Evolutionary conservation across 2,888 invertebrate genomes (phyloP).

Genomic region (Gnatocerus cornutus): DNA sequence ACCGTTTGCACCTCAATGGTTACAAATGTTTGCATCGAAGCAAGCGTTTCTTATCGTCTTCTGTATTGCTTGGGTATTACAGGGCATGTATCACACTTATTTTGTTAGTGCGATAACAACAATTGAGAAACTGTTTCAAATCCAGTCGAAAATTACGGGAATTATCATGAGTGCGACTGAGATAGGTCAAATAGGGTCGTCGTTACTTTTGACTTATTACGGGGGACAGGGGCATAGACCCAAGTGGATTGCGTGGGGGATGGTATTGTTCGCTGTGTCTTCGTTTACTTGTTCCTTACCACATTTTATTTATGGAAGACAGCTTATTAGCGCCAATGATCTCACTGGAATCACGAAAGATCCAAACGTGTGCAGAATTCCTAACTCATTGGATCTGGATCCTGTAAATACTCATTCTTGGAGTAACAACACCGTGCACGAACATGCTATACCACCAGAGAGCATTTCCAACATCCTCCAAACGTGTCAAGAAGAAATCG

Average conservation of each 20-base stretch:
- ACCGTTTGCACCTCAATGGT: constrained; percentile 83
- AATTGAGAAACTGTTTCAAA: constrained; percentile 92
- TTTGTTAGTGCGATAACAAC: constrained; percentile 96
- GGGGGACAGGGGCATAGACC: constrained; percentile 94
- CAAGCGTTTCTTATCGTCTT: constrained; percentile 92
- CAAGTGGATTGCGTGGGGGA: constrained; percentile 94
- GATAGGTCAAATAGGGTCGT: constrained; percentile 94
- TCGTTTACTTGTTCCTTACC: constrained; percentile 91
- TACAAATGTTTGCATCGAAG: constrained; percentile 88
- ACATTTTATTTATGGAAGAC: constrained; percentile 88
- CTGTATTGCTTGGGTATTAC: constrained; percentile 88
- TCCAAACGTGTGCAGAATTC: constrained; percentile 69
- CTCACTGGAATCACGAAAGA: constrained; percentile 68
- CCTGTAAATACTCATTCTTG: constrained; percentile 32
- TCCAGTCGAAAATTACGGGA: constrained; percentile 93
- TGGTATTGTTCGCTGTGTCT: constrained; percentile 90
- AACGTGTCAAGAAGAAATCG: constrained; percentile 71
- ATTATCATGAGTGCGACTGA: constrained; percentile 93
- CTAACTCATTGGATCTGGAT: constrained; percentile 45
- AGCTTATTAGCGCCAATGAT: constrained; percentile 76
- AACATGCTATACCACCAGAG: constrained; percentile 59
- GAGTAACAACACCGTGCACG: constrained; percentile 55
- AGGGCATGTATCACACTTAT: constrained; percentile 95
- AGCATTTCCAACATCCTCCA: constrained; percentile 57
- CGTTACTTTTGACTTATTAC: constrained; percentile 89